Evolutionary conservation across 2,797 vertebrate species (phyloP).

Genomic region (Percopsis omiscomaycus): DNA sequence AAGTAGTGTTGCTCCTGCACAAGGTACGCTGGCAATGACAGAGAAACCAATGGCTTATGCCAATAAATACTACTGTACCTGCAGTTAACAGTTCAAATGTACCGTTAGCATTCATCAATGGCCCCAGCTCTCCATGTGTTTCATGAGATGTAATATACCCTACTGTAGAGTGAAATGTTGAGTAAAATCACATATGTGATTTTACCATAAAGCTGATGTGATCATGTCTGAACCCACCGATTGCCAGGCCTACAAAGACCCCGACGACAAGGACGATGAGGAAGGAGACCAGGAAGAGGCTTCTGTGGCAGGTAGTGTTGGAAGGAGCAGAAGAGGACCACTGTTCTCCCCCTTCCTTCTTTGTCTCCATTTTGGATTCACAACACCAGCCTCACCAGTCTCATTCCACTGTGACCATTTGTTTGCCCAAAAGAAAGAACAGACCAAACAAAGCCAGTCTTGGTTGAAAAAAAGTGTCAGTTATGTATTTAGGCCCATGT

Average conservation of each 20-base stretch:
- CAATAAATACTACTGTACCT: not conserved
- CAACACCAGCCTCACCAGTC: constrained; percentile 50
- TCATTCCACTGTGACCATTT: constrained; percentile 25
- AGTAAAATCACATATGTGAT: not conserved
- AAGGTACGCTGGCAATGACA: constrained; percentile 74
- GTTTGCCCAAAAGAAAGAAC: constrained; percentile 15
- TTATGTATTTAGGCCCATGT: not conserved
- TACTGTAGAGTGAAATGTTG: not conserved
- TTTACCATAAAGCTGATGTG: not conserved
- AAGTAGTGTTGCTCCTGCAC: constrained; percentile 78
- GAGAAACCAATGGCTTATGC: constrained; percentile 1
- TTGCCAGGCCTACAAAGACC: constrained; percentile 68
- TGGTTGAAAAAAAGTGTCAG: not conserved
- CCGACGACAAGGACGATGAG: constrained; percentile 71
- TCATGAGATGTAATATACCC: not conserved
- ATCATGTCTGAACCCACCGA: constrained; percentile 61
- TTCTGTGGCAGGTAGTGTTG: constrained; percentile 46
- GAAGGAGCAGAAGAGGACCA: constrained; percentile 54
- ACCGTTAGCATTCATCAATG: not conserved
- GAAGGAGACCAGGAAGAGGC: constrained; percentile 52
- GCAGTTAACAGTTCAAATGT: not conserved
- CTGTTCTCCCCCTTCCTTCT: constrained; percentile 64
- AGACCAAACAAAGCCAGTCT: constrained; percentile 18
- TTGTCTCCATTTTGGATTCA: constrained; percentile 71
- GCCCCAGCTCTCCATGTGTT: not conserved